Evolutionary conservation across 2,888 invertebrate genomes (phyloP), one percentile per base, ranked within the genome.

Genomic region (Diaprepes abbreviatus): DNA sequence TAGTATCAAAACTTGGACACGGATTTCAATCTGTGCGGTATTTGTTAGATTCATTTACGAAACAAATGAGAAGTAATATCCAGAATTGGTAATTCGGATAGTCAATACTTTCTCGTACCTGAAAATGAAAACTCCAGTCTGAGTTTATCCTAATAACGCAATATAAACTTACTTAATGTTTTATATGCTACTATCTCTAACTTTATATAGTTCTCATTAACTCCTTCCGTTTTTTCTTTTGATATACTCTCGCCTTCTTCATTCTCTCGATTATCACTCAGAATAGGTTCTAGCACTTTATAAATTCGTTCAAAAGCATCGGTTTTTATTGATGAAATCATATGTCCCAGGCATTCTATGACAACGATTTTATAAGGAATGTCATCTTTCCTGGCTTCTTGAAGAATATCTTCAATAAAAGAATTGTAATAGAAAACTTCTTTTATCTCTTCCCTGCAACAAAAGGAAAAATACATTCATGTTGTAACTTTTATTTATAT

Each of bases 221-320:
- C 86, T 70, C 87, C 88, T 33, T 85, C 84, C 21, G 85, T 85
- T 75, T 90, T 89, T 72, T 87, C 87, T 0, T 84, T 85, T 2
- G 86, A 84, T 4, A 73, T 70, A 17, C 54, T 64, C 70, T 82
- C 81, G 0, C 88, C 88, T 69, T 88, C 88, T 45, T 81, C 80
- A 0, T 88, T 87, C 52, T 80, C 79, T 19, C 85, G 86, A 48
- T 73, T 70, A 85, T 91, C 91, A 6, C 89, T 87, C 54, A 94
- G 81, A 75, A 91, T 88, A 74, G 88, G 88, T 83, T 91, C 91
- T 60, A 90, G 90, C 80, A 95, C 92, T 16, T 90, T 88, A 79
- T 94, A 94, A 3, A 95, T 89, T 73, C 93, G 92, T 71, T 91
- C 89, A 84, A 96, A 96, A 70, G 89, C 87, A 83, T 96, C 94